These are phyloP conservation scores for Heteromurus nitidus DNA, from an alignment of 2,888 invertebrate genomes.

Conservation along the genomic window DNA sequence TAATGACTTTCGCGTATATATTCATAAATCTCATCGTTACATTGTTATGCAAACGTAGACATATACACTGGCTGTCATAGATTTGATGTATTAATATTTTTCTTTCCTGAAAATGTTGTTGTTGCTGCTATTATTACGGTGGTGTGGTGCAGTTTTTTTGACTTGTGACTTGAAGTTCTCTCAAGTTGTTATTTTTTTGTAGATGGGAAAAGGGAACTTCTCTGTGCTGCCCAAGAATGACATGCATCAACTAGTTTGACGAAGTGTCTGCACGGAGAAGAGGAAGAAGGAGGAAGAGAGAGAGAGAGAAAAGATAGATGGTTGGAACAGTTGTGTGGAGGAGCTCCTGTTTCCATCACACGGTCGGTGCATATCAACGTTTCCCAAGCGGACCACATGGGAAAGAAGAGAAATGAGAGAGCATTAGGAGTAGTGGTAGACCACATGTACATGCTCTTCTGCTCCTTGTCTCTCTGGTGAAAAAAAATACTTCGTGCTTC, in stretches of 20 bases:
- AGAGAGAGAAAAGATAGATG: conserved; percentile 7
- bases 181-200: background rate
- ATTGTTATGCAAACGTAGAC: conserved; percentile 35
- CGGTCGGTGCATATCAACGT: background rate
- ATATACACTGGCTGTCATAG: conserved; percentile 36
- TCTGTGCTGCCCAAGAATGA: conserved; percentile 1
- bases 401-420: conserved; percentile 51
- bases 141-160: background rate
- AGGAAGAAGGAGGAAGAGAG: conserved; percentile 27
- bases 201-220: conserved; percentile 8
- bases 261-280: conserved; percentile 35
- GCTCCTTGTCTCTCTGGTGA: conserved; percentile 27
- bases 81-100: conserved; percentile 51
- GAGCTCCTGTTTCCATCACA: background rate
- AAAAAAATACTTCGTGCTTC: conserved; percentile 46
- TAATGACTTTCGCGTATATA: background rate
- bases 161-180: background rate
- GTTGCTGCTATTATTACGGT: conserved; percentile 25
- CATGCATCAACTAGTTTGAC: conserved; percentile 58
- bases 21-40: too few species aligned
- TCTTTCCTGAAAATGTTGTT: conserved; percentile 31
- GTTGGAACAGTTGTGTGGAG: background rate
- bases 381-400: conserved; percentile 10
- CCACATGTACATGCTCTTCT: conserved; percentile 42
- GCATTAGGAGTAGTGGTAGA: conserved; percentile 57